These are phyloP conservation scores for Eciton burchellii DNA, from an alignment of 1,140 invertebrate species.

Conservation along the genomic window DNA sequence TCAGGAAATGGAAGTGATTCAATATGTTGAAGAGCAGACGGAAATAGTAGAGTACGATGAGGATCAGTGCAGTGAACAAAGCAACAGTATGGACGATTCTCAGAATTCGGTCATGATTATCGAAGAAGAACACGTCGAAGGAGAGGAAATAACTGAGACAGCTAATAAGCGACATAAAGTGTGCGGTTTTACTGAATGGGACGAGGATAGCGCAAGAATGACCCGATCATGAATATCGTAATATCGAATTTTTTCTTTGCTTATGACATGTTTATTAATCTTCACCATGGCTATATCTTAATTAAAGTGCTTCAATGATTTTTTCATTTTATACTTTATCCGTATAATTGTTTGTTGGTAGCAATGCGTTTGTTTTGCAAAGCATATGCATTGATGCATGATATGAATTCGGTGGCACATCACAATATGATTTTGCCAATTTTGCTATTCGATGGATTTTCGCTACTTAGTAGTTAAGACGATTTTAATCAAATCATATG, in stretches of 20 bases:
- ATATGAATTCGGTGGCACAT: not conserved
- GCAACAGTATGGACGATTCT: constrained; percentile 65
- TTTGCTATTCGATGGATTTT: not conserved
- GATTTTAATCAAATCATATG: constrained; percentile 35
- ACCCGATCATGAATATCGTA: constrained; percentile 73
- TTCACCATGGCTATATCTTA: constrained; percentile 34
- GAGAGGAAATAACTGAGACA: constrained; percentile 56
- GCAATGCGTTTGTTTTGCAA: too few relatives aligned
- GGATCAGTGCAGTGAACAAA: constrained; percentile 73
- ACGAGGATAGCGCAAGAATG: constrained; percentile 76
- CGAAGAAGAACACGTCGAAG: constrained; percentile 79
- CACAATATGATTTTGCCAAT: not conserved
- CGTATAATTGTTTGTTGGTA: constrained; percentile 16
- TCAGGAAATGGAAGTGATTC: constrained; percentile 81
- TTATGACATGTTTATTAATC: constrained; percentile 51
- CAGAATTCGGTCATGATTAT: constrained; percentile 81
- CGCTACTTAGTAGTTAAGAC: constrained; percentile 13
- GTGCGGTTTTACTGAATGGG: constrained; percentile 78
- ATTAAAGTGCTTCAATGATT: constrained; percentile 1
- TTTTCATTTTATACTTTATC: constrained; percentile 17
- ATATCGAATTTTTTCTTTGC: constrained; percentile 32
- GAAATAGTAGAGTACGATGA: constrained; percentile 84
- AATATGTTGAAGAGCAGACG: constrained; percentile 83
- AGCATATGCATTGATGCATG: too few relatives aligned
- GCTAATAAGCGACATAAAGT: constrained; percentile 45